phyloP scores from a whole-genome alignment of 2,113 vertebrate species.

The Aspidoscelis tigris region DNA sequence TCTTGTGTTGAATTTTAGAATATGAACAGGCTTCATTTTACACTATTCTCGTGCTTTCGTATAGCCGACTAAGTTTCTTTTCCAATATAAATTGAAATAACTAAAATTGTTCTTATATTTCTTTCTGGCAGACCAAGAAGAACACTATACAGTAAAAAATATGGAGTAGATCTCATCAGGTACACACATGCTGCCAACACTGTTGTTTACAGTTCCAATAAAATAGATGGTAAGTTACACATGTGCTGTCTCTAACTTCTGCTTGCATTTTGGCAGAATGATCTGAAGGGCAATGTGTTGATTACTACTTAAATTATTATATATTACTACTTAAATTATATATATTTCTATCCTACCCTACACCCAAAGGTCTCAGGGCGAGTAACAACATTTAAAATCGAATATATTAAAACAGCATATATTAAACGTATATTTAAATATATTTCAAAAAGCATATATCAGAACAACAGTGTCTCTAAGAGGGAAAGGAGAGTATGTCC shows the following conservation, averaged over 20 bases:
- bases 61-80: constrained; percentile 17
- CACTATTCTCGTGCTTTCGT: constrained; percentile 11
- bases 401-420: too few relatives aligned
- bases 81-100: constrained; percentile 5
- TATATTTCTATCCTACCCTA: too few relatives aligned
- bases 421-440: too few relatives aligned
- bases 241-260: constrained; percentile 1
- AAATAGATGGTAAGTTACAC: constrained; percentile 93
- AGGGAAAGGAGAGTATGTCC: too few relatives aligned
- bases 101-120: constrained; percentile 56
- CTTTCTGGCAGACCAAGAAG: constrained; percentile 88
- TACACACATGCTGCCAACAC: constrained; percentile 99
- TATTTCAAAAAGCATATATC: too few relatives aligned
- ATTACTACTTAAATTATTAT: not conserved
- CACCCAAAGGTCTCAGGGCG: too few relatives aligned
- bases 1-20: not conserved
- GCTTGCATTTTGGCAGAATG: not conserved
- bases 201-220: constrained; percentile 99
- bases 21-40: too few relatives aligned
- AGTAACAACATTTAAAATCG: too few relatives aligned
- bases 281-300: not conserved
- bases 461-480: too few relatives aligned
- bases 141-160: constrained; percentile 99
- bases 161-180: constrained; percentile 98
- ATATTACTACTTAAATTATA: too few relatives aligned